Percentiles rank a stretch among this genome's conserved stretches.
Evolutionary conservation across 2,113 vertebrate species (phyloP).

Genomic region (Bagarius yarrelli): DNA sequence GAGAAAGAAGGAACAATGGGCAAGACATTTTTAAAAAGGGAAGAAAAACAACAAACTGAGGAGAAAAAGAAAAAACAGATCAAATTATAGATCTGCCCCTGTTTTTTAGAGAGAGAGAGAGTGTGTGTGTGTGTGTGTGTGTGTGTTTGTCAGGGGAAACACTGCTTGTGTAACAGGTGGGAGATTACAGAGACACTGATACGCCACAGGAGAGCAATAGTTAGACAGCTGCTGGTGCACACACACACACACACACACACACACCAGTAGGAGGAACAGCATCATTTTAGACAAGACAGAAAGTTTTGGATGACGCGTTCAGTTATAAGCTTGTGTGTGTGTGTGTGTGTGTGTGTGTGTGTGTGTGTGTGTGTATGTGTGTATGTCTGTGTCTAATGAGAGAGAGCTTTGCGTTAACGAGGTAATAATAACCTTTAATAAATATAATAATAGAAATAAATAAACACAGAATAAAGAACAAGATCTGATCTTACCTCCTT

Average conservation of each 20-base stretch:
- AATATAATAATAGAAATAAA: no score
- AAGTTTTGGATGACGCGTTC: not conserved
- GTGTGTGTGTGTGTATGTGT: no score
- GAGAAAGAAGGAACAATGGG: no score
- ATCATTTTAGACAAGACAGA: not conserved
- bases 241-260: conserved; percentile 1
- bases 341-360: no score
- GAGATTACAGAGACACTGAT: conserved; percentile 5
- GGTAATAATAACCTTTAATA: no score
- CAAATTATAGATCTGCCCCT: no score
- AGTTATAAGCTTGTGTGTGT: no score
- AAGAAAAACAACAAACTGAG: not conserved
- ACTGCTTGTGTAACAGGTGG: not conserved
- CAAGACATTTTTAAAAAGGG: no score
- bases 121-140: not conserved
- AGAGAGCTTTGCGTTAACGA: not conserved
- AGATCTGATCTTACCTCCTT: not conserved
- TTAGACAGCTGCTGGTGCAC: not conserved
- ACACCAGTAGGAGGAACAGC: no score
- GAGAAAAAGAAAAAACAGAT: not conserved
- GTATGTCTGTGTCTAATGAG: no score
- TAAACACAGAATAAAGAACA: no score
- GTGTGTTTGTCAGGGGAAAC: not conserved
- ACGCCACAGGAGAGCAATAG: not conserved
- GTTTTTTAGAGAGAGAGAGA: not conserved